phyloP scores from a whole-genome alignment of 1,140 invertebrate genomes.

The Leptinotarsa lineolata region DNA sequence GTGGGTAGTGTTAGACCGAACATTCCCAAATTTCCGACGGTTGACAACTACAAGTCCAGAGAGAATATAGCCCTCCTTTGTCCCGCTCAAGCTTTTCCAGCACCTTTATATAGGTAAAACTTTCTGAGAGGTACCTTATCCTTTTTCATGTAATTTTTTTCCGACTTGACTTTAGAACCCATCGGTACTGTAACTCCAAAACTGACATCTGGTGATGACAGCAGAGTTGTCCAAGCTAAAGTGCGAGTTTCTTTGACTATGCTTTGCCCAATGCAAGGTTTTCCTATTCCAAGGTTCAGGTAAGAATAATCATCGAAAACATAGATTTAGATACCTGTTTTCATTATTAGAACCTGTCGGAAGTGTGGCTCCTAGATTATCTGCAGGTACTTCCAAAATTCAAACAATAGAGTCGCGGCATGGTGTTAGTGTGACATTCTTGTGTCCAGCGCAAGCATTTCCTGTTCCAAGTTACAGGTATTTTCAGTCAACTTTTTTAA shows the following conservation, averaged over 20 bases:
- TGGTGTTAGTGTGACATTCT: constrained; percentile 50
- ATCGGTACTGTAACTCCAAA: constrained; percentile 76
- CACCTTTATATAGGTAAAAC: constrained; percentile 66
- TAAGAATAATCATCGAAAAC: constrained; percentile 44
- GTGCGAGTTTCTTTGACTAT: constrained; percentile 62
- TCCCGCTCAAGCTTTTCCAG: constrained; percentile 70
- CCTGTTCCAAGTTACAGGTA: constrained; percentile 69
- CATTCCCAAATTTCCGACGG: constrained; percentile 68
- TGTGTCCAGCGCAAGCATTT: constrained; percentile 70
- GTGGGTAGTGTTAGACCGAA: constrained; percentile 60
- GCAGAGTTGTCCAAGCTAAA: constrained; percentile 64
- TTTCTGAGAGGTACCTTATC: constrained; percentile 3
- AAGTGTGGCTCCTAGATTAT: constrained; percentile 69
- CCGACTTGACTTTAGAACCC: constrained; percentile 64
- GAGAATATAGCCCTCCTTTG: constrained; percentile 61
- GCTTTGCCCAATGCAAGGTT: constrained; percentile 68
- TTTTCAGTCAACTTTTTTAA: constrained; percentile 9
- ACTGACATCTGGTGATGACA: constrained; percentile 71
- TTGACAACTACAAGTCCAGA: constrained; percentile 63
- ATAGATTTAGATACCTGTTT: constrained; percentile 11
- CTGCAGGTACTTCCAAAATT: constrained; percentile 57
- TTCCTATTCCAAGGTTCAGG: constrained; percentile 64
- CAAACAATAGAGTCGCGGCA: constrained; percentile 42
- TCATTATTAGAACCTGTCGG: constrained; percentile 68
- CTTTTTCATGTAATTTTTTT: background rate